Evolutionary conservation across 1,140 invertebrate species (phyloP), one percentile per base, ranked within the genome.

Genomic region (Rhopalosiphum maidis): DNA sequence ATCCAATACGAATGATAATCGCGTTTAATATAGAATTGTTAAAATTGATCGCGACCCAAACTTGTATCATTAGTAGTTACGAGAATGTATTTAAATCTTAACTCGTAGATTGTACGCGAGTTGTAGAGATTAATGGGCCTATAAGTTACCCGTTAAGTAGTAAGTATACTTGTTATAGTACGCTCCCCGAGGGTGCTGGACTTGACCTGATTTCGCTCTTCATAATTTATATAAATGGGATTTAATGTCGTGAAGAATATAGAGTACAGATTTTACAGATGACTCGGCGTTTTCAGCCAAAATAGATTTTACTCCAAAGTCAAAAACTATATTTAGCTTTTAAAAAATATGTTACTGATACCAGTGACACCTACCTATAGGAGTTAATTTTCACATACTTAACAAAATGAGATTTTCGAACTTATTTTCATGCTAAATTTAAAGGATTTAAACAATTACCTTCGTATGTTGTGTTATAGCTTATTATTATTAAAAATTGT

Each of bases 1-100:
- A 77, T 77, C 6, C n/a, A 77, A 77, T 35, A 35, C 68, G 0
- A 30, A n/a, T 77, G 9, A 77, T 15, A 15, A 51, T 18, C 11
- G 15, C 15, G 48, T 60, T 60, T 60, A 41, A 30, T 85, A 41
- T 25, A 30, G 9, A 25, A 30, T 43, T 25, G 3, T 43, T 46
- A 46, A 87, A 51, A 51, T 88, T 54, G 7, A 89, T 89, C 48
- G 23, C 87, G 15, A 25, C 23, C 7, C 46, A 37, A 88, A 88
- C 18, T 88, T 51, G 46, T 35, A 30, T 23, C 30, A 88, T 88
- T 88, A 51, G 46, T 41, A 88, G 46, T 23, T 21, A 15, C 2
- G 43, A 35, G 18, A 88, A 51, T 23, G 37, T 88, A 88, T 89
- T 89, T 89, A 54, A 89, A 89, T 89, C 87, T 54, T 25, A 89